Evolutionary conservation across 2,797 vertebrate genomes (phyloP).

Genomic region (Rhinichthys osculus): DNA sequence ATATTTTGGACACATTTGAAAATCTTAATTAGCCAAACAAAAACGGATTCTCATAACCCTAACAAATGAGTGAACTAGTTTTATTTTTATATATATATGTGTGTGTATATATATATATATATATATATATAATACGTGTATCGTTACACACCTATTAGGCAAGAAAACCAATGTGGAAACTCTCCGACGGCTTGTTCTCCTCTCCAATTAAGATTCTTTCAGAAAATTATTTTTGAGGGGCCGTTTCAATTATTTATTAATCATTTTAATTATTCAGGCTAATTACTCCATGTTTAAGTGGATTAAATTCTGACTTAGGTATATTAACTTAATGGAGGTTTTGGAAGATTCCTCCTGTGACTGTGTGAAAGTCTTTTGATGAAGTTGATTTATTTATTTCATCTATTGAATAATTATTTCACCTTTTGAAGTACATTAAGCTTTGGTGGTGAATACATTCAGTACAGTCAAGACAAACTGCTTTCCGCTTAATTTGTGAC

Average conservation of each 20-base stretch:
- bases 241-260: constrained; percentile 37
- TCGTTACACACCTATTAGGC: background rate
- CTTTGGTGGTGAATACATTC: constrained; percentile 6
- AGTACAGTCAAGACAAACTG: background rate
- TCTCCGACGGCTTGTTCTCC: background rate
- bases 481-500: constrained; percentile 18
- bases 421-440: constrained; percentile 22
- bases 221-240: constrained; percentile 27
- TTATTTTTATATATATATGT: too few species aligned
- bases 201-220: background rate
- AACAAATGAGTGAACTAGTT: background rate
- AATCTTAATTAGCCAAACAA: background rate
- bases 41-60: background rate
- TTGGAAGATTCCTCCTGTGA: constrained; percentile 11
- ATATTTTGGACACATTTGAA: background rate
- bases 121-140: background rate
- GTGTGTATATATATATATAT: too few species aligned
- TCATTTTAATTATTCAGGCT: constrained; percentile 52
- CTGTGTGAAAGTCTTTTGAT: constrained; percentile 13
- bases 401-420: constrained; percentile 12
- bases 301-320: constrained; percentile 35
- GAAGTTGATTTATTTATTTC: constrained; percentile 21
- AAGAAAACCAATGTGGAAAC: background rate
- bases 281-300: constrained; percentile 33
- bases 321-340: constrained; percentile 8